These are phyloP conservation scores for Idaea straminata DNA, from an alignment of 2,888 invertebrate species.

Conservation along the genomic window DNA sequence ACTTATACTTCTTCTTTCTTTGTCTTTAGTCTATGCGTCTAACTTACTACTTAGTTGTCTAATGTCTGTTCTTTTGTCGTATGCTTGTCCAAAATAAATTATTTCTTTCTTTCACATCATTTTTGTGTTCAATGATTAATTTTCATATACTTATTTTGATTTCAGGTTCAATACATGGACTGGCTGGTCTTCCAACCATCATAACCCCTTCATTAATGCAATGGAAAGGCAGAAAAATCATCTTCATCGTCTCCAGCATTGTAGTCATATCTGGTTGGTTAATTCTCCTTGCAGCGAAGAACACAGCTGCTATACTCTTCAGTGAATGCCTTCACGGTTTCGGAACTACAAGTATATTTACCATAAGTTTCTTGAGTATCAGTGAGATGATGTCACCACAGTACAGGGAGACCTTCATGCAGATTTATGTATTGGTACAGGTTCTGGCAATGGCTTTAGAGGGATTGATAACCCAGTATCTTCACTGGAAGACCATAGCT, in stretches of 20 bases:
- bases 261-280: constrained; percentile 13
- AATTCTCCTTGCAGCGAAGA: constrained; percentile 2
- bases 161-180: constrained; percentile 13
- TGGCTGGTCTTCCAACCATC: constrained; percentile 13
- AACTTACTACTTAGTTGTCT: too few relatives aligned
- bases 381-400: constrained; percentile 23
- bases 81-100: not conserved
- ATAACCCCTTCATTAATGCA: constrained; percentile 14
- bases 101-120: too few relatives aligned
- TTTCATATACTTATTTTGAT: not conserved
- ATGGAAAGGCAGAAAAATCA: constrained; percentile 14
- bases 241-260: constrained; percentile 13
- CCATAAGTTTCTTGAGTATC: constrained; percentile 15
- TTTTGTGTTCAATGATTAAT: not conserved
- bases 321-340: constrained; percentile 18
- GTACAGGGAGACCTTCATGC: constrained; percentile 14
- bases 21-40: too few relatives aligned
- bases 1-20: too few relatives aligned
- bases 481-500: constrained; percentile 21
- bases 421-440: constrained; percentile 9
- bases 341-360: constrained; percentile 15
- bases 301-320: constrained; percentile 1
- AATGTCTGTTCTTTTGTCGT: too few relatives aligned
- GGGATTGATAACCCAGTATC: constrained; percentile 12
- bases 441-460: constrained; percentile 13